Evolutionary conservation across 2,888 invertebrate species (phyloP).

Genomic region (Blastobasis adustella): DNA sequence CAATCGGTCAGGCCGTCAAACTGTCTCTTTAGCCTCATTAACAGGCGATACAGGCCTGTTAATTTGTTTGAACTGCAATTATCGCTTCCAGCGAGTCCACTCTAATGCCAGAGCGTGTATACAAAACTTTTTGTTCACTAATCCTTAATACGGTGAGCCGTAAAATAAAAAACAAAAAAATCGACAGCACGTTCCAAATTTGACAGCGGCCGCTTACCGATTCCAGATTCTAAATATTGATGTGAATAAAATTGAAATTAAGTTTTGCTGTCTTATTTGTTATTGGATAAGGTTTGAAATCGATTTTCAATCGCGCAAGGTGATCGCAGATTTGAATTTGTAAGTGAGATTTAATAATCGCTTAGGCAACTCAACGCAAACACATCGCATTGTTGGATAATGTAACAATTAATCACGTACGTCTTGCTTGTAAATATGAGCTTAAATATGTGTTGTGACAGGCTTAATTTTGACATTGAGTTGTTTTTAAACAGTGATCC

Average conservation of each 20-base stretch:
- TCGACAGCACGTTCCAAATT: conserved; percentile 21
- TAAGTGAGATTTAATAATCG: conserved; percentile 11
- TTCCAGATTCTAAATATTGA: conserved; percentile 1
- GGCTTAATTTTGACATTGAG: no score
- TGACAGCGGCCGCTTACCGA: conserved; percentile 33
- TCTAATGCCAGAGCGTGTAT: conserved; percentile 32
- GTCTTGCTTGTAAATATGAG: no score
- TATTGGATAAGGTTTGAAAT: no score
- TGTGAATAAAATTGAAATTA: no score
- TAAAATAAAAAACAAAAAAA: conserved; percentile 18
- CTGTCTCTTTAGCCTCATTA: conserved; percentile 48
- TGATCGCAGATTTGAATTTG: neutral
- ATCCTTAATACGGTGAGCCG: conserved; percentile 12
- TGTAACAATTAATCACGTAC: conserved; percentile 8
- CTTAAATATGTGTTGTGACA: no score
- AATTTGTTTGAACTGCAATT: conserved; percentile 69
- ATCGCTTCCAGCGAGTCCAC: conserved; percentile 41
- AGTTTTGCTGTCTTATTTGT: no score
- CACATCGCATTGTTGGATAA: conserved; percentile 8
- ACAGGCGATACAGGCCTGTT: conserved; percentile 54
- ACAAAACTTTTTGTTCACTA: conserved; percentile 34
- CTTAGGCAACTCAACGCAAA: conserved; percentile 9
- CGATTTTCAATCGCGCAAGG: neutral
- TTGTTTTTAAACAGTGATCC: no score
- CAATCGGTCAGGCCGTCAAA: conserved; percentile 10